Conservation (phyloP, 2,113 vertebrate genomes). For the Bufo bufo region DNA sequence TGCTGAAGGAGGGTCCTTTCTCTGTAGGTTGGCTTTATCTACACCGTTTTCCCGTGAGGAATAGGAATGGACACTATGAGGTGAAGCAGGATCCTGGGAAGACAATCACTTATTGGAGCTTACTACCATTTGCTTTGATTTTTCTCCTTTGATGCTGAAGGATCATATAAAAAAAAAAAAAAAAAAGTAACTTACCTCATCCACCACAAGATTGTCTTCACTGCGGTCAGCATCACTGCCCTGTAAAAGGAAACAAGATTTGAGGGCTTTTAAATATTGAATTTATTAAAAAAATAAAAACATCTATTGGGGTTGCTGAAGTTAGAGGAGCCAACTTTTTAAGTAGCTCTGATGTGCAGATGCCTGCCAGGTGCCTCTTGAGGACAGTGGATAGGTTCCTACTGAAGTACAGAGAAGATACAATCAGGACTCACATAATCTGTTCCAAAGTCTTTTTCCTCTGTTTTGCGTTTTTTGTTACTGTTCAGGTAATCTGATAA, state of each 20-base stretch:
- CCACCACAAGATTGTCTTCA: constrained; percentile 92
- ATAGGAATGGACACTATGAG: constrained; percentile 87
- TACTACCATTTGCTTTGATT: neutral
- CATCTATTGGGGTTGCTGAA: no score
- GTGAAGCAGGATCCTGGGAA: constrained; percentile 85
- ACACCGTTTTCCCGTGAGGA: constrained; percentile 87
- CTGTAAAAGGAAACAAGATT: constrained; percentile 63
- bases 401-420: neutral
- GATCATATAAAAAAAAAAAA: neutral
- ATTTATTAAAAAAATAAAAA: no score
- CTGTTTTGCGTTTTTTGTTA: constrained; percentile 90
- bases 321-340: no score
- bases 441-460: constrained; percentile 88
- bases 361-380: no score
- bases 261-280: no score
- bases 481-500: constrained; percentile 89
- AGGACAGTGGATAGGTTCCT: no score
- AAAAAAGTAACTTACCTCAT: constrained; percentile 73
- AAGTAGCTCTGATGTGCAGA: no score
- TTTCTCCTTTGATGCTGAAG: neutral
- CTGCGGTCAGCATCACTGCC: constrained; percentile 92
- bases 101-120: constrained; percentile 1
- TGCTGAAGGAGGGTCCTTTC: constrained; percentile 80
- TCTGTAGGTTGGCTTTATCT: constrained; percentile 80
- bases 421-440: constrained; percentile 77